Conservation (phyloP, 1,140 invertebrate species). For the Thaumatotibia leucotreta region DNA sequence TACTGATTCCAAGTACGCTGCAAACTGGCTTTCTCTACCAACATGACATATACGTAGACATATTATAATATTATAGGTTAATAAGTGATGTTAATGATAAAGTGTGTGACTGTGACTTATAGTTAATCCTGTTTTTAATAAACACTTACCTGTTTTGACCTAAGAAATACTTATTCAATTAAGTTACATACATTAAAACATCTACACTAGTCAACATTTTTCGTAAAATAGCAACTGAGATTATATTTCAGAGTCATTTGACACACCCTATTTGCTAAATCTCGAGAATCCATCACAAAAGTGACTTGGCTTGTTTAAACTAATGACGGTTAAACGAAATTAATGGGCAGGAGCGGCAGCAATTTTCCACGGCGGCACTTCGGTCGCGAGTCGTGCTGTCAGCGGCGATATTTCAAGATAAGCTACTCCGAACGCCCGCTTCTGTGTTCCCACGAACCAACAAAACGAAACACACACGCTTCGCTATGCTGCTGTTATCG, state of each 20-base stretch:
- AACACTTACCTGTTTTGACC: background rate
- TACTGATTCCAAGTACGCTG: conserved; percentile 8
- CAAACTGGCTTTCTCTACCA: conserved; percentile 2
- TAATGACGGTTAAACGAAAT: conserved; percentile 31
- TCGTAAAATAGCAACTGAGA: conserved; percentile 19
- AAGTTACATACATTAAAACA: too few relatives aligned
- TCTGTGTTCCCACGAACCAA: conserved; percentile 47
- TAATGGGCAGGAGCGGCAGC: conserved; percentile 31
- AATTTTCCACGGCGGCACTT: conserved; percentile 30
- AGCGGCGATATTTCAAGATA: conserved; percentile 62
- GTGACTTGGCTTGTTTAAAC: conserved; percentile 10
- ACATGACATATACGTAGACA: background rate
- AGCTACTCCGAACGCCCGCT: conserved; percentile 44
- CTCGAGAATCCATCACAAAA: conserved; percentile 4
- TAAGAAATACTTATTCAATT: too few relatives aligned
- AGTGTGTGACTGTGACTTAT: background rate
- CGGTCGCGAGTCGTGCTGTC: conserved; percentile 36
- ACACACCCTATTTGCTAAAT: conserved; percentile 10
- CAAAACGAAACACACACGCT: conserved; percentile 15
- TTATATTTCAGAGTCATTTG: conserved; percentile 13
- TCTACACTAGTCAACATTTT: background rate
- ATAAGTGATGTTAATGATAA: background rate
- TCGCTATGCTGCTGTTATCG: conserved; percentile 3
- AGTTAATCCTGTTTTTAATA: background rate
- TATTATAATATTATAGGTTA: background rate